Conservation (phyloP, 2,888 invertebrate genomes). For the Temnothorax ravouxi region DNA sequence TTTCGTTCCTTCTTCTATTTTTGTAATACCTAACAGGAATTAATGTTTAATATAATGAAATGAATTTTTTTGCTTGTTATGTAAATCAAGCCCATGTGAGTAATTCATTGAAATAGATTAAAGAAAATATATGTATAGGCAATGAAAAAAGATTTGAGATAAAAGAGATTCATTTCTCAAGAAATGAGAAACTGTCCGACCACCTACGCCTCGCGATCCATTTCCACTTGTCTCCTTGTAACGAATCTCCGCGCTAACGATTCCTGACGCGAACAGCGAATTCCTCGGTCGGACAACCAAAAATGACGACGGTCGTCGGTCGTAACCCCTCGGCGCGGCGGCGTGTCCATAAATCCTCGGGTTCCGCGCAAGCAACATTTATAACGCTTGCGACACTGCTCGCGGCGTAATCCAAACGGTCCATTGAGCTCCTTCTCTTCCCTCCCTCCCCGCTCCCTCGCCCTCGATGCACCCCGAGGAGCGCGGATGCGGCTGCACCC, state of each 20-base stretch:
- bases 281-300: not conserved
- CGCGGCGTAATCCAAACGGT: conserved; percentile 45
- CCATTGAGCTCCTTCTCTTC: conserved; percentile 53
- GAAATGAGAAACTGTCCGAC: conserved; percentile 25
- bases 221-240: not conserved
- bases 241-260: not conserved
- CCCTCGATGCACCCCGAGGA: conserved; percentile 58
- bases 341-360: conserved; percentile 41
- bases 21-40: not conserved
- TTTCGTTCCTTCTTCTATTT: too few species aligned
- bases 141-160: not conserved
- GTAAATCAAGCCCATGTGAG: not conserved
- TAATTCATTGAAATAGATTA: not conserved
- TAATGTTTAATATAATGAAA: not conserved
- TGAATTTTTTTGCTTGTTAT: not conserved
- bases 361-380: conserved; percentile 39
- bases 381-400: conserved; percentile 43
- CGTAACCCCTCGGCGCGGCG: conserved; percentile 28
- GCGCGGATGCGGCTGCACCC: conserved; percentile 78
- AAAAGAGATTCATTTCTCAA: not conserved
- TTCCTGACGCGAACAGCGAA: not conserved
- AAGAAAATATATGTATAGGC: not conserved
- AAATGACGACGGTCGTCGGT: conserved; percentile 27
- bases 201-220: conserved; percentile 3
- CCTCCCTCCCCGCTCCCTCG: conserved; percentile 33